These are phyloP conservation scores for Pteropus alecto DNA, from an alignment of 2,113 vertebrate genomes.

Conservation along the genomic window DNA sequence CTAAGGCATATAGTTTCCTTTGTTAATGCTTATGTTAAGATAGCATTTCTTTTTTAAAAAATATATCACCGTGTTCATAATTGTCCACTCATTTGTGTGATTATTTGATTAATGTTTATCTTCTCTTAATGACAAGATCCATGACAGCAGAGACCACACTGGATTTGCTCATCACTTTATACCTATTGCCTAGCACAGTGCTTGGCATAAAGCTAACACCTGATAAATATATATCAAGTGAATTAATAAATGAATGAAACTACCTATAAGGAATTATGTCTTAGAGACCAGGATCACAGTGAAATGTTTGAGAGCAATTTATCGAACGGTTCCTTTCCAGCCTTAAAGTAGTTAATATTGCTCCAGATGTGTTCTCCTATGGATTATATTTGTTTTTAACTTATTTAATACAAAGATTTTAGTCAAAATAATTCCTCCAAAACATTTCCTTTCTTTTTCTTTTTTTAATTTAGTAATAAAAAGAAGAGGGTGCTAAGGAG, in stretches of 20 bases:
- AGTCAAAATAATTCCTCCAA: not conserved
- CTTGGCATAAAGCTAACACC: not conserved
- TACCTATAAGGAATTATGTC: not conserved
- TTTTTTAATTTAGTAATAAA: not conserved
- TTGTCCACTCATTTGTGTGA: not conserved
- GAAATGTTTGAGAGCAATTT: not conserved
- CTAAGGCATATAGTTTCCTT: not conserved
- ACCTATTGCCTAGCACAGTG: not conserved
- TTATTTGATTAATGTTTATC: not conserved
- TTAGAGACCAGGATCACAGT: not conserved
- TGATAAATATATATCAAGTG: not conserved
- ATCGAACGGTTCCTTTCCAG: not conserved
- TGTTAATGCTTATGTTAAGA: not conserved
- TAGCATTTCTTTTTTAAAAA: not conserved
- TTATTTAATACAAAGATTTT: slow-evolving; percentile 1
- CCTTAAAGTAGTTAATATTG: not conserved
- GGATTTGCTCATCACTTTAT: not conserved
- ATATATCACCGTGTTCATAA: not conserved
- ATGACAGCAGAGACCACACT: not conserved
- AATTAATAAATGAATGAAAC: not conserved
- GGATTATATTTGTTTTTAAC: not conserved
- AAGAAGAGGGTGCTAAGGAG: not conserved
- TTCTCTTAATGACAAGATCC: not conserved
- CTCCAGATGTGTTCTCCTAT: not conserved
- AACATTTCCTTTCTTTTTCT: not conserved